phyloP scores from a whole-genome alignment of 1,140 invertebrate species.

The Archivesica marissinica region DNA sequence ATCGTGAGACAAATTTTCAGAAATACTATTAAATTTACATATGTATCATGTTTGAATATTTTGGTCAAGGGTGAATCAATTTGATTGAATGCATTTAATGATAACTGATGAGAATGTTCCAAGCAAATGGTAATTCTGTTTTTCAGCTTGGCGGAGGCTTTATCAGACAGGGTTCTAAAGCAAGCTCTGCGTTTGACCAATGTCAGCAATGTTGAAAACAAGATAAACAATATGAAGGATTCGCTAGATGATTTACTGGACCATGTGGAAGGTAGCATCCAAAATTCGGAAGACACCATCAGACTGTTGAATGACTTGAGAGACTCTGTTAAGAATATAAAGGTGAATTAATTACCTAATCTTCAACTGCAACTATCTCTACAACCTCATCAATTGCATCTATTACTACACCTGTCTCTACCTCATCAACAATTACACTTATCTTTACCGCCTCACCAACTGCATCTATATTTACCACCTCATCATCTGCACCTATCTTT shows the following conservation, averaged over 20 bases:
- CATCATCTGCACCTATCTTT: too few relatives aligned
- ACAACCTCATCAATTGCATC: too few relatives aligned
- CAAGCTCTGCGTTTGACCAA: conserved; percentile 20
- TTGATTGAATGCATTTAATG: neutral
- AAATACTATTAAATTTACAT: too few relatives aligned
- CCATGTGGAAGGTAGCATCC: conserved; percentile 5
- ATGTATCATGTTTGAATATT: neutral
- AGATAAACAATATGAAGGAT: conserved; percentile 11
- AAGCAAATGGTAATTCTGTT: too few relatives aligned
- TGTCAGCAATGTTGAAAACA: conserved; percentile 16
- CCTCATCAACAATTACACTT: too few relatives aligned
- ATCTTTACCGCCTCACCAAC: too few relatives aligned
- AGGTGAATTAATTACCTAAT: too few relatives aligned
- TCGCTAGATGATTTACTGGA: conserved; percentile 27
- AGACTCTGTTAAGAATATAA: conserved; percentile 1
- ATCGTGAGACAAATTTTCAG: too few relatives aligned
- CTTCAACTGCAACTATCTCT: too few relatives aligned
- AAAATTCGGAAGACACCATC: conserved; percentile 27
- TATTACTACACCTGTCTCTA: too few relatives aligned
- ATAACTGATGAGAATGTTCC: neutral
- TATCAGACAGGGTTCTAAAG: conserved; percentile 10
- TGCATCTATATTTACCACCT: too few relatives aligned
- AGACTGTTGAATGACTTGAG: neutral
- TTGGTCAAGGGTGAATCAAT: neutral
- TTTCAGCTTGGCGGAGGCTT: conserved; percentile 47